Evolutionary conservation across 2,797 vertebrate genomes (phyloP).

Genomic region (Paramormyrops hopkinsi): DNA sequence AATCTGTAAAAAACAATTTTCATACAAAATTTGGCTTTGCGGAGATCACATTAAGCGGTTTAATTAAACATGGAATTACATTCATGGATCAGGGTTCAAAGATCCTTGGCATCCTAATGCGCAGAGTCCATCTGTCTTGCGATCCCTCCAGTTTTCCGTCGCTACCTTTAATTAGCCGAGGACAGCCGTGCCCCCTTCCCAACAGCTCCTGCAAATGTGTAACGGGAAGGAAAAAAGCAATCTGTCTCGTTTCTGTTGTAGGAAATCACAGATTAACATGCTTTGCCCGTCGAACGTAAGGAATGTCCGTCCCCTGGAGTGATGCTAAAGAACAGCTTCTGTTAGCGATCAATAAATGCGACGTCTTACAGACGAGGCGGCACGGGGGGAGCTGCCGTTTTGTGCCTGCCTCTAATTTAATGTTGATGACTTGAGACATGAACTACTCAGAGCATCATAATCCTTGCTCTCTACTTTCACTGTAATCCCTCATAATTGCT

Average conservation of each 20-base stretch:
- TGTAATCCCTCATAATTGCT: constrained; percentile 38
- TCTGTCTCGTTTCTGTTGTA: constrained; percentile 33
- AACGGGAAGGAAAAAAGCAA: constrained; percentile 21
- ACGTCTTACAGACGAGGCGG: not conserved
- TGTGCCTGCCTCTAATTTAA: not conserved
- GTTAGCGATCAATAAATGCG: constrained; percentile 16
- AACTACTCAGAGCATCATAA: constrained; percentile 25
- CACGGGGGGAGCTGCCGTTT: not conserved
- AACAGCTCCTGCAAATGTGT: constrained; percentile 17
- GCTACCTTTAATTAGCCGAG: constrained; percentile 37
- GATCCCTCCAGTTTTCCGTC: constrained; percentile 33
- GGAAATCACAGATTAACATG: constrained; percentile 40
- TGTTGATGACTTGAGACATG: constrained; percentile 18
- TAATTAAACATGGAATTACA: constrained; percentile 23
- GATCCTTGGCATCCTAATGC: constrained; percentile 15
- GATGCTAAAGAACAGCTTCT: constrained; percentile 31
- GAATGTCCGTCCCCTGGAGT: constrained; percentile 31
- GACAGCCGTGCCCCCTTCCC: constrained; percentile 8
- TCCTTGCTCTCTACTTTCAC: constrained; percentile 25
- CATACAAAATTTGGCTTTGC: constrained; percentile 5
- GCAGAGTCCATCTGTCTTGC: constrained; percentile 20
- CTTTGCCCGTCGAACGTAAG: constrained; percentile 29
- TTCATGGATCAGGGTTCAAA: constrained; percentile 16
- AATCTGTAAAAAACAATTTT: constrained; percentile 11
- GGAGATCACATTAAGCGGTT: constrained; percentile 9